These are phyloP conservation scores for Drosophila suboccidentalis DNA, from an alignment of 2,888 invertebrate species.

Conservation along the genomic window DNA sequence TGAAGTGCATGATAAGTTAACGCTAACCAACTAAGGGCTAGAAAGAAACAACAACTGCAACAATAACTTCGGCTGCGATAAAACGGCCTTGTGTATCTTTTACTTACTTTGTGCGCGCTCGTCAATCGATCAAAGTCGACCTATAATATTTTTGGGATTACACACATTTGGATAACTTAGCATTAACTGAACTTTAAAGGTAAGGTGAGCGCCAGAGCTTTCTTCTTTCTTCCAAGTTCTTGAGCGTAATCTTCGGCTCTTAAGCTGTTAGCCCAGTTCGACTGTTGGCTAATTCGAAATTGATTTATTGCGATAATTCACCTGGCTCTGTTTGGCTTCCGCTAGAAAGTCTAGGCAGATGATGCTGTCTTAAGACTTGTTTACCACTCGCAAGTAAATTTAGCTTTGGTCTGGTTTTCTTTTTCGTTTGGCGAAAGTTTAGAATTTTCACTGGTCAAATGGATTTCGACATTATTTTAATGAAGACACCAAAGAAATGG, in stretches of 20 bases:
- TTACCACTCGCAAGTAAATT: conserved; percentile 12
- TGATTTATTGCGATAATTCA: conserved; percentile 59
- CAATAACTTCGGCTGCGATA: conserved; percentile 7
- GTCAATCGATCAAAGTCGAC: conserved; percentile 51
- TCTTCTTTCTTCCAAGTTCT: conserved; percentile 22
- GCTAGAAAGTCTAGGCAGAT: conserved; percentile 54
- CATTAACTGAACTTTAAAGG: conserved; percentile 55
- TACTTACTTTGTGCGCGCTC: background rate
- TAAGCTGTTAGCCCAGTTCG: conserved; percentile 37
- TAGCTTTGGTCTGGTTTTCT: conserved; percentile 44
- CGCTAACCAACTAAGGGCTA: conserved; percentile 25
- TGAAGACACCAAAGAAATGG: conserved; percentile 5
- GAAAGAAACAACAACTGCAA: conserved; percentile 23
- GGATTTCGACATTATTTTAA: conserved; percentile 16
- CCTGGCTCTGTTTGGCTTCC: conserved; percentile 36
- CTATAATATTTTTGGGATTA: conserved; percentile 58
- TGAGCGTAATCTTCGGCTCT: conserved; percentile 25
- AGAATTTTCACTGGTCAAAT: conserved; percentile 68
- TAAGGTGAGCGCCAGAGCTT: conserved; percentile 61
- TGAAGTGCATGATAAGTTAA: conserved; percentile 69
- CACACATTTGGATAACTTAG: conserved; percentile 56
- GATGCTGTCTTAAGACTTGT: conserved; percentile 36
- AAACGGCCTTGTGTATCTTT: conserved; percentile 65
- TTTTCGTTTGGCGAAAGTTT: conserved; percentile 65
- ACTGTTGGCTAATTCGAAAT: conserved; percentile 38